A percentile compares a stretch with the other conserved stretches of the same genome.
Conservation (phyloP, 2,797 vertebrate species). For the Sitta carolinensis region DNA sequence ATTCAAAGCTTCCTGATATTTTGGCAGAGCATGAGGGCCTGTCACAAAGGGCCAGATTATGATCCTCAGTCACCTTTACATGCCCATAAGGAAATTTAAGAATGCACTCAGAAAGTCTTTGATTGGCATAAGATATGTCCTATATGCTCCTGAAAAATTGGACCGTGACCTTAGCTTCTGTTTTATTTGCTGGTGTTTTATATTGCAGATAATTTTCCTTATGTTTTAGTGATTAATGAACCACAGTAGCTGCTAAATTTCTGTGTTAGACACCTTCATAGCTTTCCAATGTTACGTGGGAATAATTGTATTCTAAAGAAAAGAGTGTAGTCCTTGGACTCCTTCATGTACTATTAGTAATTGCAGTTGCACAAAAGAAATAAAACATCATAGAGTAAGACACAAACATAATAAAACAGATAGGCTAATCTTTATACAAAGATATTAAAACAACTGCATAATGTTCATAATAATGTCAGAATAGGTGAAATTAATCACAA, state of each 20-base stretch:
- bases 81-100: neutral
- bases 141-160: neutral
- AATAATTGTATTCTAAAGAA: neutral
- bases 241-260: neutral
- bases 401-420: neutral
- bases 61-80: neutral
- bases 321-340: neutral
- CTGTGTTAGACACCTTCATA: neutral
- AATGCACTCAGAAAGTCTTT: neutral
- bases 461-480: neutral
- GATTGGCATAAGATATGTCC: neutral
- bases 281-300: neutral
- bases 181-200: neutral
- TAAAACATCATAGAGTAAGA: neutral
- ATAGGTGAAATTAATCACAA: constrained; percentile 25
- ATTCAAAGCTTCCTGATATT: neutral
- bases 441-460: neutral
- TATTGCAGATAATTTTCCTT: neutral
- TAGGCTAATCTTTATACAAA: neutral
- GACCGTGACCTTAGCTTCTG: neutral
- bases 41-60: neutral
- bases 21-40: neutral
- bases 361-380: neutral
- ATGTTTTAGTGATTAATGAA: neutral
- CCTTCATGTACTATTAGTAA: constrained; percentile 9